Base-by-base conservation (phyloP, 2,797 vertebrate genomes). In the Tapera naevia region DNA sequence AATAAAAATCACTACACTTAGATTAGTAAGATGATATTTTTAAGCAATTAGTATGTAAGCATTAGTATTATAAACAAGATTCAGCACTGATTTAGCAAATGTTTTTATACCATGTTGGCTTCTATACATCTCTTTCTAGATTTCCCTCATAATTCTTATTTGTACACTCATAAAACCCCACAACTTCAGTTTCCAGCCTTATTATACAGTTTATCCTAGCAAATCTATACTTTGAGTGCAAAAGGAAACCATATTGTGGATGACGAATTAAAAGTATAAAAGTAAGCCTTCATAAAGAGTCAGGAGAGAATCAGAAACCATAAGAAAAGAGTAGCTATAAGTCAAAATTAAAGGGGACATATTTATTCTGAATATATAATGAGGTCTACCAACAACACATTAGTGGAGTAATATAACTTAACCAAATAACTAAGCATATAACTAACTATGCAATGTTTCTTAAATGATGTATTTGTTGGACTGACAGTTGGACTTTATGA, bases 81-180 rank as follows among this genome's bases (percentile, higher is more conserved):
- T 87, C 85, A 93, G 75, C 35, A 92, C 89, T 67, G 74, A 87
- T 82, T 88, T 94, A 72, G 69, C n/a, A 91, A 91, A 80, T 43
- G 28, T 22, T 93, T 93, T 78, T 71, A 53, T 33, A 18, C 22
- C 70, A 14, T n/a, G 11, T 46, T 85, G 23, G 15, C 45, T 91
- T 85, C 57, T 50, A 71, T 33, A 58, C 11, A 71, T n/a, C 21
- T 80, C n/a, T 76, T 79, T 80, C 50, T 57, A 60, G 15, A 54
- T 54, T 80, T 93, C 13, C 22, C 57, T 85, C 41, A 35, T 65
- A 81, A 57, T 73, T 93, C 17, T 75, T 80, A 80, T 2, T 62
- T 4, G 25, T 39, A 64, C 0, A 7, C 15, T 9, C 53, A 69
- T 33, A 71, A 71, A 60, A 15, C 3, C 3, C 7, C 10, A 50